Percentiles rank a stretch among this genome's conserved stretches.
These are phyloP conservation scores for Patiria pectinifera DNA, from an alignment of 53 echinoderm and acorn worm genomes.

Conservation along the genomic window DNA sequence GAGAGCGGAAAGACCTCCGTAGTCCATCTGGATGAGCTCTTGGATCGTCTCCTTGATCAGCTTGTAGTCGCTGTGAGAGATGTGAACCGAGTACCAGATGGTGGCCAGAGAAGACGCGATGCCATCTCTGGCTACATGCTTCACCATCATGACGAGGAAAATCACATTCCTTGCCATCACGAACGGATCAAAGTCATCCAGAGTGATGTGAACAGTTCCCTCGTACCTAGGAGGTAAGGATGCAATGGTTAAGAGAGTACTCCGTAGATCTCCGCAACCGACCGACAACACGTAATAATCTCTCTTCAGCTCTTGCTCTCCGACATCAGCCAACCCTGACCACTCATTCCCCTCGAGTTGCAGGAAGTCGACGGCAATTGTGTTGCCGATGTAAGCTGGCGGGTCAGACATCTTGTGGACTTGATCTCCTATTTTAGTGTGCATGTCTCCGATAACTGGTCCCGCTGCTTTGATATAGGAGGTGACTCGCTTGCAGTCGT, in stretches of 20 bases:
- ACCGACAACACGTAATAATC: conserved; percentile 60
- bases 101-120: conserved; percentile 35
- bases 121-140: not conserved
- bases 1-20: not conserved
- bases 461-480: not conserved
- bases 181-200: conserved; percentile 72
- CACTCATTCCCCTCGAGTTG: conserved; percentile 57
- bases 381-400: conserved; percentile 67
- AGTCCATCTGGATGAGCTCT: conserved; percentile 24
- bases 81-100: conserved; percentile 70
- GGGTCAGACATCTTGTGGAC: conserved; percentile 6
- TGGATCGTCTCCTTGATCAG: conserved; percentile 33
- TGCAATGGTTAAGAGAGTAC: conserved; percentile 47
- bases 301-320: not conserved
- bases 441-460: not conserved
- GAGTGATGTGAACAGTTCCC: conserved; percentile 36
- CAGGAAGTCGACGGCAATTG: conserved; percentile 56
- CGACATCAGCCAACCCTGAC: not conserved
- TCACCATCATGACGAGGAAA: conserved; percentile 66
- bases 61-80: conserved; percentile 49
- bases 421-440: not conserved
- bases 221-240: conserved; percentile 49
- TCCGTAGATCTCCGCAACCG: conserved; percentile 65
- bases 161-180: conserved; percentile 66
- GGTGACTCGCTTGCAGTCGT: conserved; percentile 32